Percentiles rank a stretch among this genome's conserved stretches.
Conservation (phyloP, 2,888 invertebrate genomes). For the Euproctis similis region DNA sequence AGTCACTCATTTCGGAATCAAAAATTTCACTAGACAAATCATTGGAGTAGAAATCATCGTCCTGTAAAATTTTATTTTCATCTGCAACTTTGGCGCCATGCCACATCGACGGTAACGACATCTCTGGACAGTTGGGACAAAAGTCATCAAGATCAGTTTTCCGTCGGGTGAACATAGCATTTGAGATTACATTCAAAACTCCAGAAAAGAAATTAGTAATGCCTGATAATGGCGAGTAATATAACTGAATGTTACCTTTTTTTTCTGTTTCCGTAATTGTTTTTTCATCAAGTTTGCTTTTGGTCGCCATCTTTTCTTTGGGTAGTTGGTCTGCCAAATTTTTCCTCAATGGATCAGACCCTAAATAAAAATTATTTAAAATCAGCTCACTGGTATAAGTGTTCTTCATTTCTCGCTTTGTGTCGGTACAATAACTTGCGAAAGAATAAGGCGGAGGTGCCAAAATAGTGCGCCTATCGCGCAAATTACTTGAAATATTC, state of each 20-base stretch:
- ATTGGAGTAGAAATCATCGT: slow-evolving; percentile 18
- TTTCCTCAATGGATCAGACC: slow-evolving; percentile 56
- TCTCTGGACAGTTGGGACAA: slow-evolving; percentile 32
- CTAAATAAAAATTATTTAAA: slow-evolving; percentile 43
- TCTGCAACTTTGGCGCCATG: slow-evolving; percentile 46
- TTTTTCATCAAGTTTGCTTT: background rate
- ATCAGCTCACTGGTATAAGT: slow-evolving; percentile 40
- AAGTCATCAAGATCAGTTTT: slow-evolving; percentile 35
- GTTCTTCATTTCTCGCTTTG: slow-evolving; percentile 40
- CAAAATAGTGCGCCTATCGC: slow-evolving; percentile 43
- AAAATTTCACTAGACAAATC: slow-evolving; percentile 25
- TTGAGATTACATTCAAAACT: slow-evolving; percentile 46
- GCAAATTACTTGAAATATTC: slow-evolving; percentile 48
- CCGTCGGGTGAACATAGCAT: slow-evolving; percentile 45
- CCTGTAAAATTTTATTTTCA: slow-evolving; percentile 45
- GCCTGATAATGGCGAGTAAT: slow-evolving; percentile 35
- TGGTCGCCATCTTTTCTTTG: slow-evolving; percentile 22
- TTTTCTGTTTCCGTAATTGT: slow-evolving; percentile 5
- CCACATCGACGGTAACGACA: slow-evolving; percentile 45
- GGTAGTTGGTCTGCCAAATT: slow-evolving; percentile 54
- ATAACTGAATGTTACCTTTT: slow-evolving; percentile 9
- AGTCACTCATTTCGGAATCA: slow-evolving; percentile 44
- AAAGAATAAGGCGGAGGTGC: slow-evolving; percentile 40
- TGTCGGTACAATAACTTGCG: slow-evolving; percentile 46
- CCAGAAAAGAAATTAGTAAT: slow-evolving; percentile 53